These are phyloP conservation scores for Oriolus oriolus DNA, from an alignment of 2,113 vertebrate genomes.

Conservation along the genomic window DNA sequence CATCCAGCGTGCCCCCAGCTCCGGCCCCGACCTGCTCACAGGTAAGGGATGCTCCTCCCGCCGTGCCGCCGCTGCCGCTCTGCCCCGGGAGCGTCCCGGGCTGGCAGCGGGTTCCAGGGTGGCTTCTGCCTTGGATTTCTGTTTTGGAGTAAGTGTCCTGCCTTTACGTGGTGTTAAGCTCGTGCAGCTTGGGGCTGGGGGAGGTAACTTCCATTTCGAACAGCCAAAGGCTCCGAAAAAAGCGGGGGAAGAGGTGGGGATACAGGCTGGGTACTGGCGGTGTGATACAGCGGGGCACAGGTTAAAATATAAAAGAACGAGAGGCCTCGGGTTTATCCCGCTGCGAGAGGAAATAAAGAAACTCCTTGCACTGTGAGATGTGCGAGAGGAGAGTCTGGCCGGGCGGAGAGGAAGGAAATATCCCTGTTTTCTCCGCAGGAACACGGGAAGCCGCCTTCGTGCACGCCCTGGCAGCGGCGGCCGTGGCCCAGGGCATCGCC, in stretches of 20 bases:
- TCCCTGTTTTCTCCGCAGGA: slow-evolving; percentile 37
- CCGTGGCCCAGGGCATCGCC: slow-evolving; percentile 66
- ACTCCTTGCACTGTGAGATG: not conserved
- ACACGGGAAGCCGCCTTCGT: slow-evolving; percentile 77
- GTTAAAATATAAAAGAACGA: not conserved
- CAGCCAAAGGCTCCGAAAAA: not conserved
- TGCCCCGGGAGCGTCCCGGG: not conserved
- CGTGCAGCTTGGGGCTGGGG: not conserved
- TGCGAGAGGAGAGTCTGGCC: rapidly evolving
- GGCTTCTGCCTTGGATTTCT: not conserved
- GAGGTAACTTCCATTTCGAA: not conserved
- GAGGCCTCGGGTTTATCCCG: not conserved
- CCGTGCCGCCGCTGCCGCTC: rapidly evolving
- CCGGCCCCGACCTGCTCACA: slow-evolving; percentile 70
- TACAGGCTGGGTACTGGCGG: rapidly evolving
- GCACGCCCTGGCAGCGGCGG: slow-evolving; percentile 68
- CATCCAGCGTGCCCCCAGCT: slow-evolving; percentile 60
- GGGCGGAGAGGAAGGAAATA: not conserved
- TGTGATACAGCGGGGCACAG: rapidly evolving
- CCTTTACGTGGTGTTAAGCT: not conserved
- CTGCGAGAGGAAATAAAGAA: no score
- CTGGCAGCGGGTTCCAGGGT: rapidly evolving
- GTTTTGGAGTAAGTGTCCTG: not conserved
- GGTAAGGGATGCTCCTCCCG: not conserved
- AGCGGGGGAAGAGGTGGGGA: not conserved